These are phyloP conservation scores for Drosophila conformis DNA, from an alignment of 2,888 invertebrate genomes.

Conservation along the genomic window DNA sequence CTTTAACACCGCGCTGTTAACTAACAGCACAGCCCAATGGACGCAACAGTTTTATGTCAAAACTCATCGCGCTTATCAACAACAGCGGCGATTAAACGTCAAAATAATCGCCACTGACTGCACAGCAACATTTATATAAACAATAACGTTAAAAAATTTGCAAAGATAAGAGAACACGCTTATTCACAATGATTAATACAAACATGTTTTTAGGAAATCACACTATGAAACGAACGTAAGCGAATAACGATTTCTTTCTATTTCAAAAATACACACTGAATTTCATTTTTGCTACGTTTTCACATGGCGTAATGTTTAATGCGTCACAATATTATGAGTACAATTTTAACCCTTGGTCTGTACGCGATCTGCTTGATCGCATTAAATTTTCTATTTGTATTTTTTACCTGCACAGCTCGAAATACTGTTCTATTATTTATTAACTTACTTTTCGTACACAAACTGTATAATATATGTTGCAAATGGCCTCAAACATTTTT, in stretches of 20 bases:
- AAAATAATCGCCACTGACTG: slow-evolving; percentile 1
- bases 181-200: slow-evolving; percentile 38
- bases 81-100: slow-evolving; percentile 1
- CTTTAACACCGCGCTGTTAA: slow-evolving; percentile 50
- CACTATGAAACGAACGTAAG: not conserved
- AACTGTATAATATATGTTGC: not conserved
- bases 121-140: slow-evolving; percentile 20
- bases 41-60: slow-evolving; percentile 43
- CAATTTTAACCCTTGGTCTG: not conserved
- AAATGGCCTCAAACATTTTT: not conserved
- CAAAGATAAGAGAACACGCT: slow-evolving; percentile 1
- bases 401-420: not conserved
- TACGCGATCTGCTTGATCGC: not conserved
- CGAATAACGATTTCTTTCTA: slow-evolving; percentile 12
- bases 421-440: not conserved
- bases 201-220: slow-evolving; percentile 24
- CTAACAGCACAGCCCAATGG: slow-evolving; percentile 34
- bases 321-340: slow-evolving; percentile 1
- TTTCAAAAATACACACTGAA: slow-evolving; percentile 21
- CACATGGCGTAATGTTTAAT: slow-evolving; percentile 2
- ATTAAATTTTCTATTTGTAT: not conserved
- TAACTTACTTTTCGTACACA: not conserved
- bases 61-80: slow-evolving; percentile 46
- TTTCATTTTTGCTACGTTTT: slow-evolving; percentile 30
- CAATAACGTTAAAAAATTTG: not conserved